A percentile compares a stretch with the other conserved stretches of the same genome.
Conservation (phyloP, 2,888 invertebrate species). For the Adineta ricciae region DNA sequence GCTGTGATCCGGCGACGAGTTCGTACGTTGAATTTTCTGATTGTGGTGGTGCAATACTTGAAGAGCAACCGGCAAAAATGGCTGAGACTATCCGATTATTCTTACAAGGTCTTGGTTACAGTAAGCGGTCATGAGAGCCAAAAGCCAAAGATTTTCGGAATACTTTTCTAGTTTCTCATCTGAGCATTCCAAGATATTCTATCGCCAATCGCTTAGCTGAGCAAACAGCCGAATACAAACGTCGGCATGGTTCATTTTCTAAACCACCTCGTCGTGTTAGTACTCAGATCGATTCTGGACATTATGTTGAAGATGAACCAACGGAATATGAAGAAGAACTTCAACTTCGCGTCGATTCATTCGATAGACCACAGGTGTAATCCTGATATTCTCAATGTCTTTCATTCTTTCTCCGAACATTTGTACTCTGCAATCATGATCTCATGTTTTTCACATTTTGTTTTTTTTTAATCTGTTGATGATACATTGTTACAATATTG, state of each 20-base stretch:
- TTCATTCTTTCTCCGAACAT: not conserved
- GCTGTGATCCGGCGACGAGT: constrained; percentile 82
- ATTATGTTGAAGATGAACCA: not conserved
- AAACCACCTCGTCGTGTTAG: not conserved
- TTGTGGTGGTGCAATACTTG: constrained; percentile 81
- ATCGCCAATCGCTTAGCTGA: constrained; percentile 22
- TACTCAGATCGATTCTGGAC: not conserved
- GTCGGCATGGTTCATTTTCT: not conserved
- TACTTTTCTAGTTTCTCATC: constrained; percentile 27
- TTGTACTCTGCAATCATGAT: not conserved
- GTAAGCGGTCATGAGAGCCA: too few species aligned
- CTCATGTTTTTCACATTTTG: not conserved
- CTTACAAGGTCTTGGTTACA: constrained; percentile 93
- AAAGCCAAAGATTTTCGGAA: too few species aligned
- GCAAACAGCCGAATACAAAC: constrained; percentile 20
- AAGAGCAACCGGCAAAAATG: constrained; percentile 91
- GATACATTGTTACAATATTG: not conserved
- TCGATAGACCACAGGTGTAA: not conserved
- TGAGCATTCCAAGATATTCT: constrained; percentile 27
- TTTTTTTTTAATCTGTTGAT: not conserved
- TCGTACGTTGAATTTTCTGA: constrained; percentile 99
- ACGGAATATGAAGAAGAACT: not conserved
- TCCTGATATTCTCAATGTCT: not conserved
- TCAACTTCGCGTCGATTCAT: not conserved
- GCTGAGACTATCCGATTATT: constrained; percentile 92